Conservation (phyloP, 2,797 vertebrate species). For the Lophura swinhoii region DNA sequence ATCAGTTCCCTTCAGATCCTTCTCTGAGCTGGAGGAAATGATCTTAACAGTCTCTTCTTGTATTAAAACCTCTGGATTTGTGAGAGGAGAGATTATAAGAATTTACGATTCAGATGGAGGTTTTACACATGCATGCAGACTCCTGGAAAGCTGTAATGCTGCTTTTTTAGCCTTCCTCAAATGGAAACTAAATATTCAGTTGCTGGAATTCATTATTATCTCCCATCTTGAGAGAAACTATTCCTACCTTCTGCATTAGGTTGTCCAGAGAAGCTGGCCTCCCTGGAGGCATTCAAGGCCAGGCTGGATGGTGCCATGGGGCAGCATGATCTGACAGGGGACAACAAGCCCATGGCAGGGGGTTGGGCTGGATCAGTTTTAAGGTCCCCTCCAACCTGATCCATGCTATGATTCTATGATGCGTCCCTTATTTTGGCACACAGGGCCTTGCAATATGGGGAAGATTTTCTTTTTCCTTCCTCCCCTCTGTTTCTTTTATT, state of each 20-base stretch:
- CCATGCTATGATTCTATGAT: neutral
- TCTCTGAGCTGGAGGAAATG: neutral
- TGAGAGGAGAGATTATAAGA: slow-evolving; percentile 3
- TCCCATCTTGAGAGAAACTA: neutral
- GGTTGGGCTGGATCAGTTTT: too few relatives aligned
- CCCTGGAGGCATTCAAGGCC: too few relatives aligned
- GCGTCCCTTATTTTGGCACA: neutral
- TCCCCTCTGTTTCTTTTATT: neutral
- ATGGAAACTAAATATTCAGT: slow-evolving; percentile 45
- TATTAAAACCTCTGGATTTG: slow-evolving; percentile 20
- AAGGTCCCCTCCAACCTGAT: too few relatives aligned
- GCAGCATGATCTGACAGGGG: too few relatives aligned
- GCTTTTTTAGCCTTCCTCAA: slow-evolving; percentile 22
- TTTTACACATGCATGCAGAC: slow-evolving; percentile 32
- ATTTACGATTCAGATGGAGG: neutral
- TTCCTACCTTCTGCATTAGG: slow-evolving; percentile 14
- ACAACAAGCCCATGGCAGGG: too few relatives aligned
- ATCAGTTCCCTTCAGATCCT: neutral
- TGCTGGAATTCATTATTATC: slow-evolving; percentile 13
- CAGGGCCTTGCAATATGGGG: neutral
- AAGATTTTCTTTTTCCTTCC: neutral
- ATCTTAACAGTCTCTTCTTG: neutral
- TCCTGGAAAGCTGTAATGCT: slow-evolving; percentile 12
- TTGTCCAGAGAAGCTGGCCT: too few relatives aligned
- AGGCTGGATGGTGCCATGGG: too few relatives aligned